phyloP scores from a whole-genome alignment of 2,113 vertebrate species.

The Mesembrinibis cayennensis region DNA sequence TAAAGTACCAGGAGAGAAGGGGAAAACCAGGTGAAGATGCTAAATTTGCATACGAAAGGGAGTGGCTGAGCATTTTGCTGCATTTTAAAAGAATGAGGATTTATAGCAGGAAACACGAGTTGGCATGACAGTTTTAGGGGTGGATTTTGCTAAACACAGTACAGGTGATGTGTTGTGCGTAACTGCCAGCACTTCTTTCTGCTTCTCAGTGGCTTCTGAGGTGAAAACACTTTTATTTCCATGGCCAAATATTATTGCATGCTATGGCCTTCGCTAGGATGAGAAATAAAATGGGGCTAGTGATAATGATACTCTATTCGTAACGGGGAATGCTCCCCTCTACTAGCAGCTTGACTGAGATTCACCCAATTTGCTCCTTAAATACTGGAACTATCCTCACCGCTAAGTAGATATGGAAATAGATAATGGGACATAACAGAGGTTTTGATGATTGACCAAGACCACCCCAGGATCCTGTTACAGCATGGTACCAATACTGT shows the following conservation, averaged over 20 bases:
- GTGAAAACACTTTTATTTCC: not conserved
- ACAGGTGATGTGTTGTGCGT: not conserved
- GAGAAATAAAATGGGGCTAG: not conserved
- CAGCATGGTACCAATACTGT: fast-evolving
- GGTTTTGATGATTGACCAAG: not conserved
- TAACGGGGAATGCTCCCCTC: not conserved
- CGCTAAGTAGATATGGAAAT: not conserved
- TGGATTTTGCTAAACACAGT: not conserved
- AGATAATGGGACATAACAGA: not conserved
- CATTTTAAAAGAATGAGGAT: not conserved
- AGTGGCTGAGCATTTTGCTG: not conserved
- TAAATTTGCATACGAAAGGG: not conserved
- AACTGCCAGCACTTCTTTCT: not conserved
- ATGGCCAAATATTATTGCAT: not conserved
- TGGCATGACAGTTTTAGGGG: not conserved
- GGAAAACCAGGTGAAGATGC: not conserved
- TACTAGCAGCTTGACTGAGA: not conserved
- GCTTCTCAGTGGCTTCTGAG: not conserved
- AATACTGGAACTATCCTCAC: not conserved
- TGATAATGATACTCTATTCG: not conserved
- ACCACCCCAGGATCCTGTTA: not conserved
- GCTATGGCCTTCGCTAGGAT: not conserved
- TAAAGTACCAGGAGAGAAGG: not conserved
- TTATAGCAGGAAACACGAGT: not conserved
- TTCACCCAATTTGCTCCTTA: not conserved